Percentiles rank a stretch among this genome's conserved stretches.
Conservation (phyloP, 2,113 vertebrate species). For the Coregonus clupeaformis region DNA sequence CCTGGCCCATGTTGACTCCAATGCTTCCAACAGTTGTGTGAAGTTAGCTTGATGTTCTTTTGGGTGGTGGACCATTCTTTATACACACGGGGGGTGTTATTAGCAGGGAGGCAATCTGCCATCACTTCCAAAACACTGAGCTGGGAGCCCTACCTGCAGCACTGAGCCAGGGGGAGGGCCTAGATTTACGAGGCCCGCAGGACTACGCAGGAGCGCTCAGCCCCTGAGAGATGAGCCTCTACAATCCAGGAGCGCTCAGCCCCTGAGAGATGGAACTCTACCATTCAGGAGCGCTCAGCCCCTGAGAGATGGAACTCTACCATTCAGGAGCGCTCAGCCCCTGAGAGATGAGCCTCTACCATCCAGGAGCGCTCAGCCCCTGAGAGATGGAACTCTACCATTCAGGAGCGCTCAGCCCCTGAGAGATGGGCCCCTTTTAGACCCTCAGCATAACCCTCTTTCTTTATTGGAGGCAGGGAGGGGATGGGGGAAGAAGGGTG, state of each 20-base stretch:
- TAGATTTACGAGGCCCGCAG: constrained; percentile 43
- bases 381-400: not conserved
- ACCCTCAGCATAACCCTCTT: constrained; percentile 6
- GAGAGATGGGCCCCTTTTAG: not conserved
- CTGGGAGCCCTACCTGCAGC: constrained; percentile 35
- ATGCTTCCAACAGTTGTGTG: too few species aligned
- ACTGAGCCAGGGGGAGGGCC: not conserved
- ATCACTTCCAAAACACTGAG: constrained; percentile 50
- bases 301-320: not conserved
- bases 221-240: constrained; percentile 20
- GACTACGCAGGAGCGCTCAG: constrained; percentile 9
- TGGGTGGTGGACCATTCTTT: too few species aligned
- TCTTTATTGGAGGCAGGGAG: not conserved
- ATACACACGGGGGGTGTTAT: not conserved
- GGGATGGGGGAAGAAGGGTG: not conserved
- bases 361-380: too few species aligned
- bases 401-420: too few species aligned
- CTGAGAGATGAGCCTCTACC: not conserved
- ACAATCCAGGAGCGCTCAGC: too few species aligned
- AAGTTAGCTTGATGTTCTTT: too few species aligned
- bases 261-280: not conserved
- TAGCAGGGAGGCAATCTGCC: constrained; percentile 30
- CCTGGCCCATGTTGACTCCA: too few species aligned
- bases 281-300: too few species aligned
- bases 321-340: too few species aligned